A percentile compares a stretch with the other conserved stretches of the same genome.
Conservation (phyloP, 2,113 vertebrate genomes). For the Thermophis baileyi region DNA sequence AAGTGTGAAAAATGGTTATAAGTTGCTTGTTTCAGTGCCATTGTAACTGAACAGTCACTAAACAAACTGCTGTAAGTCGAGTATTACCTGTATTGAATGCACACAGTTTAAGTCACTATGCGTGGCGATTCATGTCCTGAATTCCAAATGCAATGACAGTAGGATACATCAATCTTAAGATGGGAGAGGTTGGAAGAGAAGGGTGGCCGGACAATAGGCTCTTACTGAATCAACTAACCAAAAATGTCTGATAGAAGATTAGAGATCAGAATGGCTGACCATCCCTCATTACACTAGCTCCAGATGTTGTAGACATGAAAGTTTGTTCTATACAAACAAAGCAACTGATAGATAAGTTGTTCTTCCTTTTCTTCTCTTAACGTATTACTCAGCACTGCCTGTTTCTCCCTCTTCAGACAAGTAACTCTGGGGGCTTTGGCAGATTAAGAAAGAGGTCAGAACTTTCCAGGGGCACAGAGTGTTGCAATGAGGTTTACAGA, state of each 20-base stretch:
- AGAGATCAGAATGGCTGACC: background rate
- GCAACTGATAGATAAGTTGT: background rate
- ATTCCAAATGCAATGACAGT: background rate
- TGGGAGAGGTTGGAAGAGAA: background rate
- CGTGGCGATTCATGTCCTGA: background rate
- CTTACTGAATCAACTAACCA: background rate
- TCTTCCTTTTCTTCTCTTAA: background rate
- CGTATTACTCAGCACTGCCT: background rate
- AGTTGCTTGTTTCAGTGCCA: too few relatives aligned
- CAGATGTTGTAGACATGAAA: background rate
- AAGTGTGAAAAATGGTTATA: too few relatives aligned
- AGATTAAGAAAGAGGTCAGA: background rate
- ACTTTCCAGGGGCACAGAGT: background rate
- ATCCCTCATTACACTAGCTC: background rate
- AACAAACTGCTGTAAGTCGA: too few relatives aligned
- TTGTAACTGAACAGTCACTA: too few relatives aligned
- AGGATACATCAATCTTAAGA: background rate
- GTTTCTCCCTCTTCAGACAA: background rate
- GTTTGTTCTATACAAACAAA: background rate
- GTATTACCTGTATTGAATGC: background rate
- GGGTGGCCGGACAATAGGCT: background rate
- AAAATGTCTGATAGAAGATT: background rate
- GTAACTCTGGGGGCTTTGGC: background rate
- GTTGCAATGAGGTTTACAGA: background rate
- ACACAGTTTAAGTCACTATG: background rate